A percentile compares a stretch with the other conserved stretches of the same genome.
phyloP scores from a whole-genome alignment of 2,888 invertebrate species.

The Zonitis immaculata region DNA sequence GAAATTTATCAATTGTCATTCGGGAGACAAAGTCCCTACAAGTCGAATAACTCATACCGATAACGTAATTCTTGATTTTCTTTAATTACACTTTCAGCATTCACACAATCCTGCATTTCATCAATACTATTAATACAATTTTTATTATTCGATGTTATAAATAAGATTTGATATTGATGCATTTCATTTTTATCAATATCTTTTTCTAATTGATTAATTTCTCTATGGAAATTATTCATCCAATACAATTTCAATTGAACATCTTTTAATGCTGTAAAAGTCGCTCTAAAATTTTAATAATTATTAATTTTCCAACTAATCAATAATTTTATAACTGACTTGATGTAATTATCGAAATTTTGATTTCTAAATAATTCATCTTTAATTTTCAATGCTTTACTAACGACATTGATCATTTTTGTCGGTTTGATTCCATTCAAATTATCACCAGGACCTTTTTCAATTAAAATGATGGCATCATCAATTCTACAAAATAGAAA shows the following conservation, averaged over 20 bases:
- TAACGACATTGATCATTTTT: constrained; percentile 55
- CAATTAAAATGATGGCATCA: constrained; percentile 31
- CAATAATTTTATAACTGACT: constrained; percentile 17
- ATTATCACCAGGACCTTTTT: constrained; percentile 46
- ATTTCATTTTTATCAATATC: constrained; percentile 26
- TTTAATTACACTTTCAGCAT: constrained; percentile 19
- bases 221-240: constrained; percentile 23
- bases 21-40: too few species aligned
- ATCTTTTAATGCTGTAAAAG: constrained; percentile 19
- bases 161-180: constrained; percentile 15
- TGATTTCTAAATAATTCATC: constrained; percentile 51
- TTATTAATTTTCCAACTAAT: not conserved
- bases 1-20: too few species aligned
- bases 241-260: constrained; percentile 21
- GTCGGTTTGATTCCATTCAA: constrained; percentile 48
- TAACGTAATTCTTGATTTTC: constrained; percentile 27
- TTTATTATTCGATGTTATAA: not conserved
- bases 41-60: too few species aligned
- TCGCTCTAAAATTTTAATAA: constrained; percentile 23
- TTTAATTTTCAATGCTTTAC: constrained; percentile 54
- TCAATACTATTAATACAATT: too few species aligned
- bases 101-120: constrained; percentile 11
- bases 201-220: constrained; percentile 23
- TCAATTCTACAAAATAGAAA: constrained; percentile 10
- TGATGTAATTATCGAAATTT: constrained; percentile 31